Percentiles rank a stretch among this genome's conserved stretches.
Conservation (phyloP, 2,113 vertebrate species). For the Gymnorhina tibicen region DNA sequence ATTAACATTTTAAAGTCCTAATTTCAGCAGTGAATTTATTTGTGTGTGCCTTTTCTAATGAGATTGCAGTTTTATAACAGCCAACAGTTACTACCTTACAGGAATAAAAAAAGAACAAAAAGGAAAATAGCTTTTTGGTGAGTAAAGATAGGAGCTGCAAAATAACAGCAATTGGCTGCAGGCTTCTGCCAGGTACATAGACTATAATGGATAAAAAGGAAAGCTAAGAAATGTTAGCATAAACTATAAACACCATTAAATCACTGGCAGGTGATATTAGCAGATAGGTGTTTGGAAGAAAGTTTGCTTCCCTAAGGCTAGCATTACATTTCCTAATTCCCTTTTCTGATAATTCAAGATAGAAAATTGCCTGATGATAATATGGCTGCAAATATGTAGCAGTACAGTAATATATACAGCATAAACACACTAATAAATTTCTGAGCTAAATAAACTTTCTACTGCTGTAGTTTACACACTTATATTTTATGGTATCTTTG, state of each 20-base stretch:
- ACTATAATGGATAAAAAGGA: background rate
- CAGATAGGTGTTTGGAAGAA: conserved; percentile 14
- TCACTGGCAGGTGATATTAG: conserved; percentile 38
- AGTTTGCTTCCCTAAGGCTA: conserved; percentile 16
- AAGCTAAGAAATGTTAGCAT: conserved; percentile 34
- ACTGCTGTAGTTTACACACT: background rate
- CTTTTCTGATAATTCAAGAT: conserved; percentile 20
- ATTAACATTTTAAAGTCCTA: background rate
- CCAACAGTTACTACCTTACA: background rate
- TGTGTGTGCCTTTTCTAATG: background rate
- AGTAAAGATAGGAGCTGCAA: background rate
- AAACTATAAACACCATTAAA: conserved; percentile 47
- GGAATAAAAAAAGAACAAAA: background rate
- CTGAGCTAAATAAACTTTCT: background rate
- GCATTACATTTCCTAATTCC: conserved; percentile 28
- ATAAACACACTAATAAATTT: background rate
- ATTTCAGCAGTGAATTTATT: background rate
- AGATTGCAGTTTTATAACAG: background rate
- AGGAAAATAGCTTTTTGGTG: background rate
- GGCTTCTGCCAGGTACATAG: conserved; percentile 6
- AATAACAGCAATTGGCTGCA: background rate
- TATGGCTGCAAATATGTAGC: background rate
- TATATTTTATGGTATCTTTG: background rate
- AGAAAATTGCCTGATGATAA: conserved; percentile 3
- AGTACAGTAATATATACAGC: background rate